Evolutionary conservation across 2,113 vertebrate species (phyloP), one percentile per base, ranked within the genome.

Genomic region (Anguilla rostrata): DNA sequence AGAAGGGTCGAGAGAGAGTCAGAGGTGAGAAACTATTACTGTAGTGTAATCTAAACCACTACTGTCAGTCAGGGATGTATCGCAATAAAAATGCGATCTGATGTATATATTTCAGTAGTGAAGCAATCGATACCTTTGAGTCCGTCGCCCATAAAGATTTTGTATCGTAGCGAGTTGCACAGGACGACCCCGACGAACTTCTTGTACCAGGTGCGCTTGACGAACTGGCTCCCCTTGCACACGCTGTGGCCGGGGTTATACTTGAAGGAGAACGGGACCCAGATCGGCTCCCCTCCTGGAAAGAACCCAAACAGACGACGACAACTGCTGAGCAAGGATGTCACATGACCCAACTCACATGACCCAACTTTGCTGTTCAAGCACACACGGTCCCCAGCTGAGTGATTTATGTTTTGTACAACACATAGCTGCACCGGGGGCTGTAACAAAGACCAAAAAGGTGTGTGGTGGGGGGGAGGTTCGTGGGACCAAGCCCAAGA

Each of bases 181-280:
- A 99, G 96, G 86, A 98, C 95, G 49, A 99, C 98, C 5, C 98
- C 98, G 53, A 99, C 98, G 89, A 99, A 99, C 91, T 99, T 99
- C 88, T 94, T 95, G 92, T 99, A 99, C 98, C 98, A 99, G 0
- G 98, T 99, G 85, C 98, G 93, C 92, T 99, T 99, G 91, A 99
- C 98, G 0, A 96, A 99, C 84, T 99, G 98, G 89, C 98, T 98
- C 84, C 98, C 98, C 5, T 95, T 96, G 92, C 98, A 99, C 81
- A 96, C 96, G 22, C 97, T 98, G 92, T 98, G 97, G 83, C 94
- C 91, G 0, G 96, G 91, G 91, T 99, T 98, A 0, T 96, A 98
- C 84, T 97, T 98, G 93, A 99, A 99, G 83, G 94, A 90, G 91
- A 97, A 99, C 0, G 98, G 97, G 85, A 99, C 96, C 98, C 98